These are phyloP conservation scores for Anabas testudineus DNA, from an alignment of 2,797 vertebrate species.

Conservation along the genomic window DNA sequence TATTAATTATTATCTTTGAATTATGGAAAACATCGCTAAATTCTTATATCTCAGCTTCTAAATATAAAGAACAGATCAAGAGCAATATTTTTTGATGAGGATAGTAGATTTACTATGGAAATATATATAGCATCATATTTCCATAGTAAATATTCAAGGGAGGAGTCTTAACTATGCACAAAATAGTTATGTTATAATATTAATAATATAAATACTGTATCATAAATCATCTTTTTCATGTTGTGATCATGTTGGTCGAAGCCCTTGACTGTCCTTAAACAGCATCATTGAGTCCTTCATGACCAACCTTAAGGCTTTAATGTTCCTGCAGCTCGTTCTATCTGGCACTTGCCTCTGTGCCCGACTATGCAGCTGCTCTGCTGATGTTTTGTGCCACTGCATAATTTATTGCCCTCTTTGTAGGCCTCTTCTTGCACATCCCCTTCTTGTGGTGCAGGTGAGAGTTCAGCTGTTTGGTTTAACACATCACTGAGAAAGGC, in stretches of 20 bases:
- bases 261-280: slow-evolving; percentile 65
- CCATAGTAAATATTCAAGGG: too few relatives aligned
- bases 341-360: slow-evolving; percentile 56
- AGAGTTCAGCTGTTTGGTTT: slow-evolving; percentile 82
- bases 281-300: slow-evolving; percentile 56
- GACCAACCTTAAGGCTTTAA: slow-evolving; percentile 62
- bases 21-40: neutral
- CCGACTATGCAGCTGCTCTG: slow-evolving; percentile 61
- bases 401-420: slow-evolving; percentile 80
- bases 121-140: too few relatives aligned
- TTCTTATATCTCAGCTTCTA: neutral
- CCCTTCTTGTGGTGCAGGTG: slow-evolving; percentile 71
- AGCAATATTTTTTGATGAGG: slow-evolving; percentile 1
- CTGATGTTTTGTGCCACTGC: slow-evolving; percentile 78
- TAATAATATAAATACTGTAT: slow-evolving; percentile 9
- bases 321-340: slow-evolving; percentile 69
- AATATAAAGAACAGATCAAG: too few relatives aligned
- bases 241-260: slow-evolving; percentile 45
- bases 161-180: too few relatives aligned
- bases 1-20: neutral
- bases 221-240: neutral
- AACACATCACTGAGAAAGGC: slow-evolving; percentile 75
- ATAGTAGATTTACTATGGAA: neutral
- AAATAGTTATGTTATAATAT: too few relatives aligned
- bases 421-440: slow-evolving; percentile 67